Evolutionary conservation across 2,113 vertebrate genomes (phyloP).

Genomic region (Prunella himalayana): DNA sequence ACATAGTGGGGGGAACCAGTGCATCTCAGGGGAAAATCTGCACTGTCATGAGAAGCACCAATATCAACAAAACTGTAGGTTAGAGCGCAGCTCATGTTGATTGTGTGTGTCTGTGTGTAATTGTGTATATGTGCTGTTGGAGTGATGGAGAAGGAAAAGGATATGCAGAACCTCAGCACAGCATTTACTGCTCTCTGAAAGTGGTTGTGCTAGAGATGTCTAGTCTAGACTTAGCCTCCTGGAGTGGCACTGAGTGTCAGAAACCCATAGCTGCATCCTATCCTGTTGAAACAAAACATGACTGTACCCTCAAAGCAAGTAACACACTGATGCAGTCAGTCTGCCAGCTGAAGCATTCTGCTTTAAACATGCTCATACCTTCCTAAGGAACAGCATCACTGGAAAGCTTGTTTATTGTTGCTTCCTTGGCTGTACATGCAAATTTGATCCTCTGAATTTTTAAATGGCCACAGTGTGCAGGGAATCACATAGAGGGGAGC

Average conservation of each 20-base stretch:
- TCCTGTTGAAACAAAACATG: background rate
- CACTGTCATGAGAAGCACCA: fast-evolving
- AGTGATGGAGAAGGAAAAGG: background rate
- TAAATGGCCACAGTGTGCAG: background rate
- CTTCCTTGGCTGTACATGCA: background rate
- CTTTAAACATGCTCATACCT: background rate
- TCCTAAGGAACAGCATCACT: background rate
- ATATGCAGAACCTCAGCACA: background rate
- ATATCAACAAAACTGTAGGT: background rate
- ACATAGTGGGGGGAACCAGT: background rate
- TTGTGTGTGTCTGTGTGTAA: background rate
- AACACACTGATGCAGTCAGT: too few relatives aligned
- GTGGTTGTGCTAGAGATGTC: background rate
- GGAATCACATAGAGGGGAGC: background rate
- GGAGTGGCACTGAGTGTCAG: background rate
- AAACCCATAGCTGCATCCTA: background rate
- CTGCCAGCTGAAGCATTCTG: background rate
- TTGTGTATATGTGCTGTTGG: background rate
- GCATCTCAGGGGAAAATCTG: background rate
- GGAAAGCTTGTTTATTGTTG: fast-evolving
- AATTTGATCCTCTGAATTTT: background rate
- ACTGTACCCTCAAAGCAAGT: background rate
- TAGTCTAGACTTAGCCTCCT: background rate
- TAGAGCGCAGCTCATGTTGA: background rate
- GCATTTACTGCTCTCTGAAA: background rate